Evolutionary conservation across 2,797 vertebrate species (phyloP).

Genomic region (Manis javanica): DNA sequence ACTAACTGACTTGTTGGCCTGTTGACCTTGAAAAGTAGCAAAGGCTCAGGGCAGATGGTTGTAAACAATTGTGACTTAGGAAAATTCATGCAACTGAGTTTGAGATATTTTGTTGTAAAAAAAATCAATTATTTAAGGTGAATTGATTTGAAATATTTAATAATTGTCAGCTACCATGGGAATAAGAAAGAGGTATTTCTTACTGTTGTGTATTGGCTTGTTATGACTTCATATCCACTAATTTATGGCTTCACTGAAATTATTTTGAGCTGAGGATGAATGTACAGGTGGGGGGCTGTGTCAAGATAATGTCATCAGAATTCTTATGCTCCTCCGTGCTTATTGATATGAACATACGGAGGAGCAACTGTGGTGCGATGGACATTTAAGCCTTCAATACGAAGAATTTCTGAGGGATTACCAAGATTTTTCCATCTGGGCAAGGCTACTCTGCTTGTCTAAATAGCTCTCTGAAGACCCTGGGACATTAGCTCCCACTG

Average conservation of each 20-base stretch:
- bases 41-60: neutral
- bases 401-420: neutral
- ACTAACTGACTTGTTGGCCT: neutral
- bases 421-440: too few relatives aligned
- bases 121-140: neutral
- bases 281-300: neutral
- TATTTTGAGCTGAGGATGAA: neutral
- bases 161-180: neutral
- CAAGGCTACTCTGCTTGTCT: neutral
- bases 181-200: neutral
- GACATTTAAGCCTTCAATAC: neutral
- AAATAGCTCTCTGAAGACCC: neutral
- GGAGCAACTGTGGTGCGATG: neutral
- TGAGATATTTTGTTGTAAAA: neutral
- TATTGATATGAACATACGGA: neutral
- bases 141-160: neutral
- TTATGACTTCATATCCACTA: neutral
- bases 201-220: neutral
- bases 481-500: neutral
- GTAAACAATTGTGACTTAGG: neutral
- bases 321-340: neutral
- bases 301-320: neutral
- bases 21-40: neutral
- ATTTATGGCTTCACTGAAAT: neutral
- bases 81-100: neutral